Evolutionary conservation across 2,113 vertebrate genomes (phyloP).

Genomic region (Aramus guarauna): DNA sequence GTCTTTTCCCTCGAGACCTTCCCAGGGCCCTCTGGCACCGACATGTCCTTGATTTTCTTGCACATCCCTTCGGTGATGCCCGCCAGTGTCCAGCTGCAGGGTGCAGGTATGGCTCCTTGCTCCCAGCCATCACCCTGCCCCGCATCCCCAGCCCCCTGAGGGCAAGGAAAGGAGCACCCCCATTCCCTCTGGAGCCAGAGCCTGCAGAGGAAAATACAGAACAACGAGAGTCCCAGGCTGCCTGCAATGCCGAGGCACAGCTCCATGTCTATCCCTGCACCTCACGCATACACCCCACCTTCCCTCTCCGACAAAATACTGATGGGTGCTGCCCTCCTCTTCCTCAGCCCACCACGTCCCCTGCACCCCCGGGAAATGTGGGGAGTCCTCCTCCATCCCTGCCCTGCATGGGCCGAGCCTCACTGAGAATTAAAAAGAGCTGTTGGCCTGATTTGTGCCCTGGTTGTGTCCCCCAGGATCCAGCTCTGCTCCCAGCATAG

Average conservation of each 20-base stretch:
- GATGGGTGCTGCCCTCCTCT: neutral
- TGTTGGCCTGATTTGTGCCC: neutral
- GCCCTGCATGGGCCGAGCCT: neutral
- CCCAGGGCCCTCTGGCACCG: neutral
- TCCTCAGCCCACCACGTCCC: accelerated
- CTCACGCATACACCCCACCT: accelerated
- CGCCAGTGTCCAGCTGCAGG: neutral
- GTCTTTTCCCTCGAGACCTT: neutral
- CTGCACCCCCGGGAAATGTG: neutral
- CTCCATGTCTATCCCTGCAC: neutral
- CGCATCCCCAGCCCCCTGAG: neutral
- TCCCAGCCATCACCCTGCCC: neutral
- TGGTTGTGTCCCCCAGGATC: neutral
- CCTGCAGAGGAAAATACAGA: neutral
- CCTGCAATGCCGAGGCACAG: neutral
- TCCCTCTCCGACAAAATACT: neutral
- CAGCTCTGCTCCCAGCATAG: neutral
- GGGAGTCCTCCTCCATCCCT: neutral
- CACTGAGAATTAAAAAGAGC: neutral
- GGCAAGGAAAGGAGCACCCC: neutral
- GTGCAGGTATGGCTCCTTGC: neutral
- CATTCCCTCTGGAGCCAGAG: neutral
- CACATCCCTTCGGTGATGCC: neutral
- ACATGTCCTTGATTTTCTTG: neutral
- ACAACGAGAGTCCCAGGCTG: neutral